Base-by-base conservation (phyloP, 2,113 vertebrate species). In the Lethenteron camtschaticum region DNA sequence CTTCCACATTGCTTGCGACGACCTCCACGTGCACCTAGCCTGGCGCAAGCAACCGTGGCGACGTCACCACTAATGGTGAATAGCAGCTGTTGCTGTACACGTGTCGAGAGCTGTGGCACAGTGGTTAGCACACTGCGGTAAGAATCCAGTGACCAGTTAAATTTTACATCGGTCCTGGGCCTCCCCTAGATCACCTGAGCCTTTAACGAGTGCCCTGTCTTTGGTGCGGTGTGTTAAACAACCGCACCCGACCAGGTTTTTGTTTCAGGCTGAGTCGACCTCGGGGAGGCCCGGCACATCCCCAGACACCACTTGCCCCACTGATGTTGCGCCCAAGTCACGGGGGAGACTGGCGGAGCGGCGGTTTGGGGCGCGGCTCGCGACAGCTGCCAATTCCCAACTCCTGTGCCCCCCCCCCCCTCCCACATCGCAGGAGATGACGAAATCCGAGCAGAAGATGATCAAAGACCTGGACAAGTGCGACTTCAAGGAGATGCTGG, bases 381-480 rank as follows among this genome's bases (percentile, higher is more conserved):
- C 24, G 63, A 9, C 24, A 10, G 9, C n/a, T 66, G n/a, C 63
- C 10, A 24, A 66, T 16, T 66, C 63, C 10, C 63, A 16, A 16
- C 24, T 24, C 2, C 10, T 11, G 63, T 66, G n/a, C 63, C 20
- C 14, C 14, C 24, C n/a, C n/a, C n/a, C 24, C 9, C 24, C n/a
- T 66, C n/a, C 63, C 24, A 24, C 63, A 10, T 16, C 24, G 63
- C 76, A 96, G 91, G 89, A 96, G 86, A 96, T 96, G 89, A 88
- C 83, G 59, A 75, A 84, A 70, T 90, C 92, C 74, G 91, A 96
- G 76, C 92, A 88, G 78, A 84, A 83, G 72, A 80, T 79, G 70
- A 85, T 96, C 75, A 83, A 82, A 66, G 92, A 55, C 75, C 79
- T 96, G 76, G 90, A 84, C 80, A 95, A 90, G 79, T 95, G 90